Conservation (phyloP, 2,113 vertebrate species). For the Dromiciops gliroides region DNA sequence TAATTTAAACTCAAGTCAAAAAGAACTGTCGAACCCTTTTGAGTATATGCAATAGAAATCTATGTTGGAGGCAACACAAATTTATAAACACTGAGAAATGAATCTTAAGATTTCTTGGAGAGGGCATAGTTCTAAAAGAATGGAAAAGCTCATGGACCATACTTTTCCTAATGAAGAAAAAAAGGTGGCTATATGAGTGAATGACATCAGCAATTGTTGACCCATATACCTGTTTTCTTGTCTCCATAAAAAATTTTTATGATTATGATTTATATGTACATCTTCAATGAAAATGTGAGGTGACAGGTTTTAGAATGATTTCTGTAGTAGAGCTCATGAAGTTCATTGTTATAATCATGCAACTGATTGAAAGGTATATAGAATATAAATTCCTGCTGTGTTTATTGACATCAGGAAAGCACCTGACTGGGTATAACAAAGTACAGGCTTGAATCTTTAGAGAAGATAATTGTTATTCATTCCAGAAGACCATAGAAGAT, state of each 20-base stretch:
- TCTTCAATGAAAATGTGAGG: neutral
- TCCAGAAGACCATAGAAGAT: neutral
- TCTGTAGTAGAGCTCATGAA: neutral
- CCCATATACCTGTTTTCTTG: neutral
- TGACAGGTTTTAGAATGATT: neutral
- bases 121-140: neutral
- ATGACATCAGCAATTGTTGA: neutral
- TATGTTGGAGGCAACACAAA: neutral
- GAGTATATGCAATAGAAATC: neutral
- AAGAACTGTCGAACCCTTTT: neutral
- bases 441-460: neutral
- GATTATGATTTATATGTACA: neutral
- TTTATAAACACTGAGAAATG: neutral
- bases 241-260: neutral
- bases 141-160: neutral
- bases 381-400: neutral
- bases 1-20: neutral
- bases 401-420: neutral
- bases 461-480: neutral
- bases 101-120: neutral
- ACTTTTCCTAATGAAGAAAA: neutral
- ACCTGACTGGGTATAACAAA: neutral
- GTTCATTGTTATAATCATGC: neutral
- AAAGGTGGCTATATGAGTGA: neutral
- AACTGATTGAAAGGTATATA: neutral